Evolutionary conservation across 2,888 invertebrate genomes (phyloP).

Genomic region (Horisme vitalbata): DNA sequence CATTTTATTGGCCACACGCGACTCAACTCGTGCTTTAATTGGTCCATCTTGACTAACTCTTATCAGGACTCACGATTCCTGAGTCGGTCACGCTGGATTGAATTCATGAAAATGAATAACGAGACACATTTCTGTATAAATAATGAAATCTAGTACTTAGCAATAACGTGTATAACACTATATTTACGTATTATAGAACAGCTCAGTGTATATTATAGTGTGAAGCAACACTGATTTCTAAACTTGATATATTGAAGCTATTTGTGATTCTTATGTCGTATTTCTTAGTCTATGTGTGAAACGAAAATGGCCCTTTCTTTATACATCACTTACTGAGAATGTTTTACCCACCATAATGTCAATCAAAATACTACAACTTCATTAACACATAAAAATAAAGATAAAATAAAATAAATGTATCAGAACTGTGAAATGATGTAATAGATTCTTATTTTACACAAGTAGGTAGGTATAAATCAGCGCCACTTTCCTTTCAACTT

Average conservation of each 20-base stretch:
- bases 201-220: constrained; percentile 71
- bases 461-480: no score
- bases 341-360: no score
- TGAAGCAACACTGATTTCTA: constrained; percentile 79
- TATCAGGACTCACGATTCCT: no score
- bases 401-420: neutral
- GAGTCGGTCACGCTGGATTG: neutral
- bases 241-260: constrained; percentile 76
- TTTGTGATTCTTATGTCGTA: constrained; percentile 71
- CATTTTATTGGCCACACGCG: neutral
- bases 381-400: no score
- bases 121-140: constrained; percentile 58
- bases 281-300: constrained; percentile 56
- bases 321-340: no score
- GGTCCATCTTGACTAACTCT: no score
- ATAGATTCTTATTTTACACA: no score
- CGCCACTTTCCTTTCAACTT: constrained; percentile 43
- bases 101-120: constrained; percentile 19
- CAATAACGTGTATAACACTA: constrained; percentile 75
- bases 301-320: constrained; percentile 43
- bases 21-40: no score
- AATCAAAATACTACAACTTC: no score
- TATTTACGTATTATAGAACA: constrained; percentile 78
- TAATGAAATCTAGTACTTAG: constrained; percentile 69
- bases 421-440: no score